Base-by-base conservation (phyloP, 2,113 vertebrate species). In the Prunella himalayana region DNA sequence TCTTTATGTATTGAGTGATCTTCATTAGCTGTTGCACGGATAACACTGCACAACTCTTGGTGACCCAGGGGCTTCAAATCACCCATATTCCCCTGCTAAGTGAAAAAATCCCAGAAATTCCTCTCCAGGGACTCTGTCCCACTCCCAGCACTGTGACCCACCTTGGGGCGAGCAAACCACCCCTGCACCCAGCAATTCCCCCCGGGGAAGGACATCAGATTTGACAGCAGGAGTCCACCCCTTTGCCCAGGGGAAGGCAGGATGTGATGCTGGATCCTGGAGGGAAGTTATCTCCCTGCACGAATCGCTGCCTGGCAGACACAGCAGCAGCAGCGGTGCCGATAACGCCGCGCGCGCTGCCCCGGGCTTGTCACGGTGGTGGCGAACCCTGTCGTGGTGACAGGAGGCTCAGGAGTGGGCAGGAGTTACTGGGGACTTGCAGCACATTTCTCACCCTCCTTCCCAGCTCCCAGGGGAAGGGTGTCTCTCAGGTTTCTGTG, bases 301-400 rank as follows among this genome's bases (percentile, higher is more conserved):
- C 60, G 35, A 4, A 21, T 66, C 3, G 0, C 28, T 56, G 44
- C 60, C 24, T 24, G 60, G 35, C 51, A 35, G 42, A 47, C 1
- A 1, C 37, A n/a, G 49, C 69, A 17, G 75, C 7, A 37, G 37
- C 37, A 37, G 37, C 37, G 2, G 54, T 2, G 13, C 0, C 27
- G 69, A n/a, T n/a, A 84, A 69, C 2, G 0, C 33, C 0, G 0
- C 0, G 1, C 0, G 71, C 0, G 11, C 71, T 91, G 56, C n/a
- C 15, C 1, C 2, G 47, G 76, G 72, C 42, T 35, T 2, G 1
- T 41, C 17, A 1, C 0, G 0, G 59, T 4, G 60, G n/a, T 1
- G 12, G 61, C 2, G 3, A 89, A 8, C 21, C 31, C 54, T 22
- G 0, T 15, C 1, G 6, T 3, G 4, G 16, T 28, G 80, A 57